phyloP scores from a whole-genome alignment of 2,888 invertebrate species.

The Falcaria lacertinaria region DNA sequence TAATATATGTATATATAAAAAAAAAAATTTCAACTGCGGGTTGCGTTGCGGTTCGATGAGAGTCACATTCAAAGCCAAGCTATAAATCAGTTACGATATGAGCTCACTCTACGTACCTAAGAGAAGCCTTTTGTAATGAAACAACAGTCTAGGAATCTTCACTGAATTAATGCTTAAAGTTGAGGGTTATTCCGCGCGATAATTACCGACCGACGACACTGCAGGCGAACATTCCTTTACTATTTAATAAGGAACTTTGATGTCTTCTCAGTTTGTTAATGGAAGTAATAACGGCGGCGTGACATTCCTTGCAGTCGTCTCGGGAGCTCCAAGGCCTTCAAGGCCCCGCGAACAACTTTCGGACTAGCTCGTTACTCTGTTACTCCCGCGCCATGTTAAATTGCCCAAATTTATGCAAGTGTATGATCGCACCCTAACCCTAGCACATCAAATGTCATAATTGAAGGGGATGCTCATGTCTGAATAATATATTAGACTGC shows the following conservation, averaged over 20 bases:
- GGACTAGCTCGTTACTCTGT: neutral
- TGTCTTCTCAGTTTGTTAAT: neutral
- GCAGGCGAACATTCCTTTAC: neutral
- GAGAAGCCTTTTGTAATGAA: neutral
- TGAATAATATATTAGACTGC: slow-evolving; percentile 55
- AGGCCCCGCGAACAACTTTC: neutral
- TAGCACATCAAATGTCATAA: slow-evolving; percentile 70
- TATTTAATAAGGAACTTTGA: neutral
- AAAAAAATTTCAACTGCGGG: no score
- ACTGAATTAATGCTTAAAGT: neutral
- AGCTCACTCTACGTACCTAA: neutral
- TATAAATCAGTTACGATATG: neutral
- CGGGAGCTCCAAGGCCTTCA: no score
- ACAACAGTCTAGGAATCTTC: neutral
- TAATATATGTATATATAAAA: no score
- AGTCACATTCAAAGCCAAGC: neutral
- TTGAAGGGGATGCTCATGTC: slow-evolving; percentile 45
- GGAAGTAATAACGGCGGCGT: no score
- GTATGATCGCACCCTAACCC: slow-evolving; percentile 42
- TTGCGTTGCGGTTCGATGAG: no score
- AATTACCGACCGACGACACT: neutral
- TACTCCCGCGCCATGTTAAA: slow-evolving; percentile 51
- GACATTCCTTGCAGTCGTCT: no score
- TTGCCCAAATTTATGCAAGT: slow-evolving; percentile 76
- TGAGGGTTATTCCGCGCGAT: neutral